Percentiles rank a stretch among this genome's conserved stretches.
Conservation (phyloP, 2,888 invertebrate genomes). For the Melikaiella ostensackeni region DNA sequence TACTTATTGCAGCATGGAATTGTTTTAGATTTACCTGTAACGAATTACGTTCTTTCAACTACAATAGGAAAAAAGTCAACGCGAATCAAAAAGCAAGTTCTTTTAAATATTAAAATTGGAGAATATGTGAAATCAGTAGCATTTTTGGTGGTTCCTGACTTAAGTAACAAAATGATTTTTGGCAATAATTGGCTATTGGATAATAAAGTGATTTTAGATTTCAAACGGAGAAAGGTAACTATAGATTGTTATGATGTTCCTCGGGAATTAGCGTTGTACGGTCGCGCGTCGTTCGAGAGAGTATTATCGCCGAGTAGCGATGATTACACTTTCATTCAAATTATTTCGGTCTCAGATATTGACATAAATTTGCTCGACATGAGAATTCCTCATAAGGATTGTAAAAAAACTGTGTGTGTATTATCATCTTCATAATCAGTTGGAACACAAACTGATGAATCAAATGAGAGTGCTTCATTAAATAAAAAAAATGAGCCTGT, state of each 20-base stretch:
- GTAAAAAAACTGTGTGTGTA: too few relatives aligned
- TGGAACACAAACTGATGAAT: too few relatives aligned
- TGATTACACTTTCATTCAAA: constrained; percentile 16
- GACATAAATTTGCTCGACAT: too few relatives aligned
- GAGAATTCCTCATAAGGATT: too few relatives aligned
- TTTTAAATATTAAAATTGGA: constrained; percentile 42
- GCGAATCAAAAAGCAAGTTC: constrained; percentile 41
- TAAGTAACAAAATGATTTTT: constrained; percentile 49
- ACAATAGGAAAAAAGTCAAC: constrained; percentile 44
- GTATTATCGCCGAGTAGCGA: background rate
- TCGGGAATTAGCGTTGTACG: background rate
- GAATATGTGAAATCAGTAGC: constrained; percentile 11
- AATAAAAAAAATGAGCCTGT: too few relatives aligned
- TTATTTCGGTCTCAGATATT: background rate
- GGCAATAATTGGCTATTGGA: constrained; percentile 52
- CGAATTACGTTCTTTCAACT: constrained; percentile 39
- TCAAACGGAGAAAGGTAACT: background rate
- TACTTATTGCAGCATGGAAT: constrained; percentile 21
- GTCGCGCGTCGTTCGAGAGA: background rate
- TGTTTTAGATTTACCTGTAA: constrained; percentile 39
- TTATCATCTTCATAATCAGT: too few relatives aligned
- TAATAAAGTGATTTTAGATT: constrained; percentile 47
- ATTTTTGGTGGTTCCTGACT: constrained; percentile 47
- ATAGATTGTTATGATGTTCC: background rate
- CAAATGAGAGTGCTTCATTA: too few relatives aligned